Evolutionary conservation across 2,888 invertebrate species (phyloP).

Genomic region (Ferrisia virgata): DNA sequence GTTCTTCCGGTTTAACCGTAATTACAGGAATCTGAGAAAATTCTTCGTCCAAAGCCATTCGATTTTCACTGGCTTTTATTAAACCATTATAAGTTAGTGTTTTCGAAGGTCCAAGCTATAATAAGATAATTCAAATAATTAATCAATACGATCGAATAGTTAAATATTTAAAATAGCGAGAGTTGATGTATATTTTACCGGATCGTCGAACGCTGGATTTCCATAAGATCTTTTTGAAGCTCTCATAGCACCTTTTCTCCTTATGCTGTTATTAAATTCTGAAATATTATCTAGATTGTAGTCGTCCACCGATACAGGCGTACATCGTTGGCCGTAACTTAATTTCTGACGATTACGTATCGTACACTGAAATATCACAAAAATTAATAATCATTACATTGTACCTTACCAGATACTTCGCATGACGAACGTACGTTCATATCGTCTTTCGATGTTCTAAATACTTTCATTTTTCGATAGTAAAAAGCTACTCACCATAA

Average conservation of each 20-base stretch:
- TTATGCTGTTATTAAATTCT: conserved; percentile 68
- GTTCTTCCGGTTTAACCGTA: conserved; percentile 73
- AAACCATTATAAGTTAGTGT: conserved; percentile 24
- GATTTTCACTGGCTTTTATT: conserved; percentile 57
- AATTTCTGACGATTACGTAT: conserved; percentile 78
- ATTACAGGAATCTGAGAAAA: conserved; percentile 78
- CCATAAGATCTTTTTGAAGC: conserved; percentile 84
- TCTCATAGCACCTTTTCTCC: conserved; percentile 69
- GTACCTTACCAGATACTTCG: too few relatives aligned
- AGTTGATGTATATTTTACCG: conserved; percentile 58
- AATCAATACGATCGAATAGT: not conserved
- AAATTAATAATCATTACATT: not conserved
- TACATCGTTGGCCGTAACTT: conserved; percentile 80
- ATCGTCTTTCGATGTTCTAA: too few relatives aligned
- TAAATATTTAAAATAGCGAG: conserved; percentile 36
- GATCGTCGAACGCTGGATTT: conserved; percentile 87
- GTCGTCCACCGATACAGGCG: conserved; percentile 82
- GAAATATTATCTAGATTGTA: conserved; percentile 88
- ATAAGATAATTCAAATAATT: not conserved
- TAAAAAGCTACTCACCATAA: conserved; percentile 71
- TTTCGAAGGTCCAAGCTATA: conserved; percentile 36
- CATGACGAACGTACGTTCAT: too few relatives aligned
- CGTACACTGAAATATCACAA: conserved; percentile 2
- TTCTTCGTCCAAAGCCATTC: conserved; percentile 73
- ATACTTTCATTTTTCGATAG: too few relatives aligned